phyloP scores from a whole-genome alignment of 2,113 vertebrate genomes.

The Elephas maximus region DNA sequence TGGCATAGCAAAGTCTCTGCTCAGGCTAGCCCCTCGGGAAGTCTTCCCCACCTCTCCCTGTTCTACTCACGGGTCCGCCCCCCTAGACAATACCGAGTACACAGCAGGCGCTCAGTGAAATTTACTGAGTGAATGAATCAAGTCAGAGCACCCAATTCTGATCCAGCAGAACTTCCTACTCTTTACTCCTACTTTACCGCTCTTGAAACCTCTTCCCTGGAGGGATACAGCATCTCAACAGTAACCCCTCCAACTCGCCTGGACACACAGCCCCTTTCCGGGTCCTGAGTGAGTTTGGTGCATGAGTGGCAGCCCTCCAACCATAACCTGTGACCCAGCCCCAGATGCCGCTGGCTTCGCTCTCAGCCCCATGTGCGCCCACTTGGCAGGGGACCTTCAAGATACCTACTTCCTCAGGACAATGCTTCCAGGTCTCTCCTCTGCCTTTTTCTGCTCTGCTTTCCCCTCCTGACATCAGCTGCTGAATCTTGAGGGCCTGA shows the following conservation, averaged over 20 bases:
- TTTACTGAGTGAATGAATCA: accelerated
- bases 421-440: background rate
- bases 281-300: no score
- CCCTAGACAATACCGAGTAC: no score
- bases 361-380: background rate
- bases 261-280: background rate
- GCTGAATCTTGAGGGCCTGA: background rate
- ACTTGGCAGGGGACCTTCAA: no score
- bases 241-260: accelerated
- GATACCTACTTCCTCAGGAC: background rate
- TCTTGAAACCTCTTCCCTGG: background rate
- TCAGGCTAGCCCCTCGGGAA: background rate
- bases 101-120: background rate
- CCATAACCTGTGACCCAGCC: no score
- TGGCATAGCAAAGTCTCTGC: background rate
- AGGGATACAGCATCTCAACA: accelerated
- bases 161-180: background rate
- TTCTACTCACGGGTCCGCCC: background rate
- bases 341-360: no score
- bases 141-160: background rate
- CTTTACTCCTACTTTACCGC: no score
- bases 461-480: accelerated
- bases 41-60: background rate
- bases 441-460: background rate
- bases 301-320: background rate